These are phyloP conservation scores for Symphodus melops DNA, from an alignment of 2,113 vertebrate species.

Conservation along the genomic window DNA sequence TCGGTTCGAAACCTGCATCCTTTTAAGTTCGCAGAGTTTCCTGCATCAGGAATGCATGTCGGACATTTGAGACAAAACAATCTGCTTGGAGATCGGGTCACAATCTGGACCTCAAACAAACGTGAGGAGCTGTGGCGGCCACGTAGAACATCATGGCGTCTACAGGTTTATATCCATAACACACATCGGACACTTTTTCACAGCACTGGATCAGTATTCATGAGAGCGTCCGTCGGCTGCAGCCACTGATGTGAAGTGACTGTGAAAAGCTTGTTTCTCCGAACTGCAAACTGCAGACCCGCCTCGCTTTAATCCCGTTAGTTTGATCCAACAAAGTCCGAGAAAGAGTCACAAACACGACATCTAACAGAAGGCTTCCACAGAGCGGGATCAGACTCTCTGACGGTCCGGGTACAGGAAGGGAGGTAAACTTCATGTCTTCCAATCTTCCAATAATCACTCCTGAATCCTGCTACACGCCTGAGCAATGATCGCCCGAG, in stretches of 20 bases:
- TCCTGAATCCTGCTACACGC: neutral
- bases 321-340: neutral
- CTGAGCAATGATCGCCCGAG: conserved; percentile 16
- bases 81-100: too few relatives aligned
- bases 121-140: too few relatives aligned
- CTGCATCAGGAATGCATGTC: too few relatives aligned
- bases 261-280: neutral
- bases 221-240: neutral
- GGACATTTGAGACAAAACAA: too few relatives aligned
- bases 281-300: neutral
- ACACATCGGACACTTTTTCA: too few relatives aligned
- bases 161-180: too few relatives aligned
- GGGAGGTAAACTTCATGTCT: neutral
- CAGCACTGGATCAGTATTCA: conserved; percentile 6
- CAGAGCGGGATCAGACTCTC: neutral
- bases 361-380: neutral
- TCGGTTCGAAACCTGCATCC: too few relatives aligned
- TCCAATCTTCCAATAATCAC: conserved; percentile 14
- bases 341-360: neutral
- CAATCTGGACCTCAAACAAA: too few relatives aligned
- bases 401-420: neutral
- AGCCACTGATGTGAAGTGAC: conserved; percentile 18
- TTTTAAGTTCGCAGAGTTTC: too few relatives aligned
- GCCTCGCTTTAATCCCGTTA: conserved; percentile 1
- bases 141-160: too few relatives aligned